Conservation (phyloP, 2,888 invertebrate species). For the Colostygia pectinataria region DNA sequence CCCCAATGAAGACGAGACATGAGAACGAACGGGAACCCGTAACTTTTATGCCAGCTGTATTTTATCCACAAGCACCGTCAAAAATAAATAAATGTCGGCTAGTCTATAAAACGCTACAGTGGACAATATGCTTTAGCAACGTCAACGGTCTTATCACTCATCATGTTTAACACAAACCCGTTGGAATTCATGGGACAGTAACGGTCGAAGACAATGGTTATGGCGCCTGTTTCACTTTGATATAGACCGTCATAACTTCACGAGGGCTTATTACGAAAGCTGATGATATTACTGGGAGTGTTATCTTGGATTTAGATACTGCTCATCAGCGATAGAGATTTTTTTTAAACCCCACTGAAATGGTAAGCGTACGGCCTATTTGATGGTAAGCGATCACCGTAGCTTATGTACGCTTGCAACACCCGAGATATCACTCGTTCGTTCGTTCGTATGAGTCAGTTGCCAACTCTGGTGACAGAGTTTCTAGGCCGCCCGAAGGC, state of each 20-base stretch:
- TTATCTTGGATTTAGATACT: slow-evolving; percentile 8
- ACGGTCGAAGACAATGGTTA: slow-evolving; percentile 51
- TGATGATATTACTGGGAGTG: slow-evolving; percentile 11
- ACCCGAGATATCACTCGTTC: too few relatives aligned
- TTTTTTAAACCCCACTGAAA: too few relatives aligned
- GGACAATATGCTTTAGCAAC: background rate
- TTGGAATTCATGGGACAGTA: slow-evolving; percentile 52
- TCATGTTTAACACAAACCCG: slow-evolving; percentile 32
- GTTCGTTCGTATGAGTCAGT: too few relatives aligned
- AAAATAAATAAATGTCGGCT: too few relatives aligned
- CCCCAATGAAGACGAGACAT: too few relatives aligned
- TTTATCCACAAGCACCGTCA: too few relatives aligned
- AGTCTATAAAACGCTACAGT: background rate
- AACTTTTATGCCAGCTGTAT: too few relatives aligned
- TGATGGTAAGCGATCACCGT: background rate
- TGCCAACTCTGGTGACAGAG: too few relatives aligned
- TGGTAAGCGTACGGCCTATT: too few relatives aligned
- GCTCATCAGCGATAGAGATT: background rate
- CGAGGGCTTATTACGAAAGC: slow-evolving; percentile 37
- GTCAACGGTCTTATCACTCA: slow-evolving; percentile 25
- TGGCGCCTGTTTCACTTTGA: slow-evolving; percentile 50
- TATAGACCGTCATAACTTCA: slow-evolving; percentile 48
- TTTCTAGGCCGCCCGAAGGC: too few relatives aligned
- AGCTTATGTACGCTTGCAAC: too few relatives aligned
- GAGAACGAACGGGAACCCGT: too few relatives aligned